These are phyloP conservation scores for Sinosuthora webbiana DNA, from an alignment of 2,113 vertebrate species.

Conservation along the genomic window DNA sequence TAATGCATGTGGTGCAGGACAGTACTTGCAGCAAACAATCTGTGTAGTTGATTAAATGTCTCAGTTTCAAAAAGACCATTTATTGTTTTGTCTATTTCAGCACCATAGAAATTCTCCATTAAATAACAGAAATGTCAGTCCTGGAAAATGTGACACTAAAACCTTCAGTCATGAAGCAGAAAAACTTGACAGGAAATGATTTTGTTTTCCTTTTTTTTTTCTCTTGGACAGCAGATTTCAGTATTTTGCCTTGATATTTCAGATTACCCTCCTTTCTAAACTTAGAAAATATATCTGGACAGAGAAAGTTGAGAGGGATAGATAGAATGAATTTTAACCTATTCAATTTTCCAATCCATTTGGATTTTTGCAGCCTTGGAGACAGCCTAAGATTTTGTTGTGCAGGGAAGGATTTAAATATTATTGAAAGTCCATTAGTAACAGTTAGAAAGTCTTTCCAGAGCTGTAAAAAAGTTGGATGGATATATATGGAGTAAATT, in stretches of 20 bases:
- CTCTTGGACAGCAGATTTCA: not conserved
- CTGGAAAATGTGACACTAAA: not conserved
- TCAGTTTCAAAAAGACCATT: not conserved
- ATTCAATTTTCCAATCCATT: not conserved
- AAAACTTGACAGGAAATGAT: not conserved
- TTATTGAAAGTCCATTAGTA: slow-evolving; percentile 50
- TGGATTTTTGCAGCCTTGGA: not conserved
- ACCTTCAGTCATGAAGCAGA: not conserved
- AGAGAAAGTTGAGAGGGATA: not conserved
- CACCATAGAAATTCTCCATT: not conserved
- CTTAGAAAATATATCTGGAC: not conserved
- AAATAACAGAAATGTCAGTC: not conserved
- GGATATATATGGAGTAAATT: not conserved
- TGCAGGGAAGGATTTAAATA: slow-evolving; percentile 47
- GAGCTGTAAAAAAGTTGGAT: not conserved
- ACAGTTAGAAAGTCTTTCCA: slow-evolving; percentile 6
- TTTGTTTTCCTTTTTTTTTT: fast-evolving
- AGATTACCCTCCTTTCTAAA: not conserved
- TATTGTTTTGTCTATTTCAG: not conserved
- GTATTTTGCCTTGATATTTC: not conserved
- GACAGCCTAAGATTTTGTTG: not conserved
- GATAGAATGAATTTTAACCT: not conserved
- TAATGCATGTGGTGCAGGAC: not conserved
- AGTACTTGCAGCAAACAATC: not conserved
- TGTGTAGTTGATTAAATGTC: not conserved